phyloP scores from a whole-genome alignment of 2,888 invertebrate genomes.

The Druceiella hillmani region DNA sequence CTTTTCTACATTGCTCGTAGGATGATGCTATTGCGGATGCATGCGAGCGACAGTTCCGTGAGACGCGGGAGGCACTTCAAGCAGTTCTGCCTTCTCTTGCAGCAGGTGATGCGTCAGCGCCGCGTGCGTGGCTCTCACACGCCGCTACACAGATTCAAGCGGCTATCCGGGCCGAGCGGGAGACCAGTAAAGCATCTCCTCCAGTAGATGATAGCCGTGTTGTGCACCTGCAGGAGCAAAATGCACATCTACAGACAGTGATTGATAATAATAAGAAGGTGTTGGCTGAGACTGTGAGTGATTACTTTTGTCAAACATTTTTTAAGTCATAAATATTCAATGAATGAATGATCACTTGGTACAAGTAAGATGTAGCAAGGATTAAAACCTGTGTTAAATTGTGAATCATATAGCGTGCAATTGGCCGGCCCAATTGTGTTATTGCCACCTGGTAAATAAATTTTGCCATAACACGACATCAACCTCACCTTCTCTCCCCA shows the following conservation, averaged over 20 bases:
- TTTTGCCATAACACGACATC: no score
- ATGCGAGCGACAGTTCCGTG: no score
- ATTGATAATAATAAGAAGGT: conserved; percentile 67
- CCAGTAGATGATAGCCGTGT: conserved; percentile 30
- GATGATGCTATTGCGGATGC: no score
- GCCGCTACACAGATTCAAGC: conserved; percentile 6
- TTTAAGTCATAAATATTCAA: conserved; percentile 5
- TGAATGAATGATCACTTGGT: conserved; percentile 3
- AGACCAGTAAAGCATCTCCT: conserved; percentile 22
- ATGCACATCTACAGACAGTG: conserved; percentile 57
- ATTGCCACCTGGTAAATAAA: no score
- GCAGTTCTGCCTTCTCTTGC: no score
- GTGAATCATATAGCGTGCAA: no score
- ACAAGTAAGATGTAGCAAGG: conserved; percentile 5
- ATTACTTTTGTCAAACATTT: conserved; percentile 5
- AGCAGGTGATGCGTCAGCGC: no score
- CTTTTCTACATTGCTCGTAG: no score
- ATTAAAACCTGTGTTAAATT: no score
- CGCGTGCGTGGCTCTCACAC: conserved; percentile 7
- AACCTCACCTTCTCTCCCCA: no score
- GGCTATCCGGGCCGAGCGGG: conserved; percentile 14
- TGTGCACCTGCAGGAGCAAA: conserved; percentile 53
- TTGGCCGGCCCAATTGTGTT: no score
- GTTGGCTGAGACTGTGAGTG: conserved; percentile 70
- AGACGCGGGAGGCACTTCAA: no score